Percentiles rank a stretch among this genome's conserved stretches.
These are phyloP conservation scores for Netelia melanura DNA, from an alignment of 2,888 invertebrate species.

Conservation along the genomic window DNA sequence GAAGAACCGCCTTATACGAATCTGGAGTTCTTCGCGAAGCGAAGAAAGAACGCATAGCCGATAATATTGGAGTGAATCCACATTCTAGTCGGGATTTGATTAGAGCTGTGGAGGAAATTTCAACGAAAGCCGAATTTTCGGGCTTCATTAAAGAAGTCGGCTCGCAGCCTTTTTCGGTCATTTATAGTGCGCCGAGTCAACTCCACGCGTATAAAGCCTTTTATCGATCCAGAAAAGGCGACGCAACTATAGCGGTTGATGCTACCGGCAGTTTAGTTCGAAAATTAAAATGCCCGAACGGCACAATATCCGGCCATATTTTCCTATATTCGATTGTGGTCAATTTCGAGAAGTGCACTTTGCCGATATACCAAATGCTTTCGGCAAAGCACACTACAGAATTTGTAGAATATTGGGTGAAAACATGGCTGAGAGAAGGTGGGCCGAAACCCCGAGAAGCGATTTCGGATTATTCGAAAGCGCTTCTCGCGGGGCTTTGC, in stretches of 20 bases:
- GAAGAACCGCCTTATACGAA: conserved; percentile 7
- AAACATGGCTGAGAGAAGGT: conserved; percentile 26
- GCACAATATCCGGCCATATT: conserved; percentile 16
- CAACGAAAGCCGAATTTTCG: conserved; percentile 85
- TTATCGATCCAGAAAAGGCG: not conserved
- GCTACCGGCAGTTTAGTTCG: conserved; percentile 21
- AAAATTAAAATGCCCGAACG: not conserved
- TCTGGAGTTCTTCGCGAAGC: conserved; percentile 24
- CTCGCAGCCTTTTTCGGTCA: conserved; percentile 82
- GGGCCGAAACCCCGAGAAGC: conserved; percentile 38
- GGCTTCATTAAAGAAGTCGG: conserved; percentile 85
- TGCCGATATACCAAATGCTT: conserved; percentile 33
- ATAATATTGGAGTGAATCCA: conserved; percentile 1
- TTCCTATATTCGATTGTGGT: conserved; percentile 35
- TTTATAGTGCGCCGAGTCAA: conserved; percentile 7
- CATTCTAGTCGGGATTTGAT: not conserved
- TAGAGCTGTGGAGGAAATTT: not conserved
- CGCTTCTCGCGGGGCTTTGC: conserved; percentile 42
- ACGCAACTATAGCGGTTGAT: conserved; percentile 11
- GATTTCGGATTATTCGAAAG: conserved; percentile 32
- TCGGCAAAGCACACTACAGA: conserved; percentile 50
- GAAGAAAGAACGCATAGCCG: conserved; percentile 24
- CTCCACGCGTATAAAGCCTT: conserved; percentile 45
- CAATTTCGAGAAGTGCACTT: conserved; percentile 11
- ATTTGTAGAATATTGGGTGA: conserved; percentile 47